Base-by-base conservation (phyloP, 2,113 vertebrate genomes). In the Oryzias curvinotus region DNA sequence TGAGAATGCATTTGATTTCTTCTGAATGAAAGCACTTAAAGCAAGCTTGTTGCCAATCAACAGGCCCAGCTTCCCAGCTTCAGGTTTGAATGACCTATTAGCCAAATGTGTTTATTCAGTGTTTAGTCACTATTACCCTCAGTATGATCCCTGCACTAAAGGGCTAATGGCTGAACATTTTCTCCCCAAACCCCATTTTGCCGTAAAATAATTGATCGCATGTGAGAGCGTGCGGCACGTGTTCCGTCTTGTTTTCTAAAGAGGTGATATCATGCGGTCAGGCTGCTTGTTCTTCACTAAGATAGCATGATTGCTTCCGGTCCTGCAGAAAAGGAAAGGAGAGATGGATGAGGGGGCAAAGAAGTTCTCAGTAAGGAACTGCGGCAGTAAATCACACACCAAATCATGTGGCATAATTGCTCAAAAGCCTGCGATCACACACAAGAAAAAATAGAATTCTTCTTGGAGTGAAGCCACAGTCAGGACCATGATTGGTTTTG, bases 21-120 rank as follows among this genome's bases (percentile, higher is more conserved):
- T 65, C 25, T 65, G 18, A 52, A n/a, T 7, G 15, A 41, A 45
- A 15, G 23, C 57, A 64, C 55, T 67, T 61, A 54, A 36, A 71
- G 56, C 64, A 53, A 70, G 69, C 70, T 25, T 54, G 48, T 19
- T 47, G 48, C 69, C 80, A 78, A 83, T 85, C 73, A 70, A 47
- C 68, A 28, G 28, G 10, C 28, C 65, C 57, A 65, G 45, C 70
- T 58, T 69, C 77, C 61, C 68, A 18, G 41, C 80, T 62, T 41
- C 84, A 85, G 79, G 72, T 85, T 73, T 56, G 55, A 77, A 70
- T 84, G 87, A 87, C 89, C 91, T 89, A 89, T 92, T 92, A 90
- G 81, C 87, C 85, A 91, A 92, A 91, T 92, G 90, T 92, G 91
- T 93, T 93, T 92, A 86, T 89, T 92, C 87, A 91, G 88, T 80